phyloP scores from a whole-genome alignment of 2,797 vertebrate genomes.

The Pachyuromys duprasi region DNA sequence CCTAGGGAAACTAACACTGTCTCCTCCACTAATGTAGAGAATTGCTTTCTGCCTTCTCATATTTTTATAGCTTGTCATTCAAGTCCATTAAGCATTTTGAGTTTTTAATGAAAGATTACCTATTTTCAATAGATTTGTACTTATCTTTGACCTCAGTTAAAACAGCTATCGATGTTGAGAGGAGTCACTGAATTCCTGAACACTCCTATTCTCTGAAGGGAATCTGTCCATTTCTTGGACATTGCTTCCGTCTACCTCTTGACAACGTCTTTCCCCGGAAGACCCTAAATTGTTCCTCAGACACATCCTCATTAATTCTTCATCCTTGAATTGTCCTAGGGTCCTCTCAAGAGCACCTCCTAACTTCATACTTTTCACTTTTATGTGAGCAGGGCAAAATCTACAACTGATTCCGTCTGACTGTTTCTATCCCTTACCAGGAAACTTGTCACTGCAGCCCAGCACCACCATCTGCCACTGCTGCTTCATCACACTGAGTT shows the following conservation, averaged over 20 bases:
- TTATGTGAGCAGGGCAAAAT: not conserved
- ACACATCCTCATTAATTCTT: not conserved
- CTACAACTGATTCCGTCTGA: not conserved
- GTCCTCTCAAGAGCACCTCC: not conserved
- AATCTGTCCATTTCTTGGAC: not conserved
- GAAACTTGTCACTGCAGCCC: not conserved
- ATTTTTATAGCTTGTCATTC: not conserved
- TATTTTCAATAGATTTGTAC: not conserved
- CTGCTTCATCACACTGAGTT: not conserved
- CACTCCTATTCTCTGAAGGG: not conserved
- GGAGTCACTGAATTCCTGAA: not conserved
- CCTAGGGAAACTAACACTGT: conserved; percentile 30
- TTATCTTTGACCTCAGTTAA: not conserved
- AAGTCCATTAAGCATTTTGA: not conserved
- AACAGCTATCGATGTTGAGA: not conserved
- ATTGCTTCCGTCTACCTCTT: not conserved
- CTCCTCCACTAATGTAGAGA: not conserved
- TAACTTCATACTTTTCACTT: not conserved
- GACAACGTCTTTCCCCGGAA: not conserved
- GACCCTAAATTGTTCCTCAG: not conserved
- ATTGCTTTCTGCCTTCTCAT: conserved; percentile 1
- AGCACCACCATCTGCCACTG: not conserved
- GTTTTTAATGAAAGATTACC: not conserved
- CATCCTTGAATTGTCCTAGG: not conserved
- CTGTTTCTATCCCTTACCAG: not conserved